Base-by-base conservation (phyloP, 2,888 invertebrate species). In the Lordiphosa fenestrarum region DNA sequence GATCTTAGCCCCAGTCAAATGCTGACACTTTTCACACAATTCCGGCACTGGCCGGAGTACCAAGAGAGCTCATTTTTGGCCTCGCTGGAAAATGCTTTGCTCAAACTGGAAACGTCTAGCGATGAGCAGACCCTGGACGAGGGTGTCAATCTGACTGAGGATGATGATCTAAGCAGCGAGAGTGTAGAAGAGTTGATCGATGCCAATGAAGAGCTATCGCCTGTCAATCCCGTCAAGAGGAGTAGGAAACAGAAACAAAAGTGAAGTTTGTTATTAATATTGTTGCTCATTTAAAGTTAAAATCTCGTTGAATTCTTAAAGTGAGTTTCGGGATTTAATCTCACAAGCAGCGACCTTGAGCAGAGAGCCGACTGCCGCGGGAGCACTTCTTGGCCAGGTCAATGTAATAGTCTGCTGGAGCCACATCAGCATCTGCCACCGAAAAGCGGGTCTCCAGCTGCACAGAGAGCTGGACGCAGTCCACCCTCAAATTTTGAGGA, bases 1-100 rank as follows among this genome's bases (percentile, higher is more conserved):
- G 93, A 95, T 74, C 89, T 95, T 6, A 91, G 86, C 42, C 92
- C 94, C 0, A 80, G 87, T 42, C 92, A 95, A 86, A 91, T 94
- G 77, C 80, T 94, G 10, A 91, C 92, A 7, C 86, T 95, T 2
- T 95, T 94, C 80, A 91, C 91, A 74, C 90, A 91, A 88, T 93
- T 91, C 66, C 85, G 86, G 0, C 71, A 74, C 23, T 93, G 93
- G 92, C 93, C 94, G 2, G 93, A 93, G 74, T 95, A 93, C 81
- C 88, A 90, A 9, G 91, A 91, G 52, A 93, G 93, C 70, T 91
- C 93, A 10, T 94, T 94, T 84, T 88, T 91, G 60, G 91, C 91
- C 2, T 92, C 93, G 10, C 91, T 94, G 87, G 93, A 94, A 78
- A 92, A 91, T 66, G 92, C 92, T 73, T 86, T 94, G 69, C 61